A percentile compares a stretch with the other conserved stretches of the same genome.
Conservation (phyloP, 2,888 invertebrate genomes). For the Candidula unifasciata region DNA sequence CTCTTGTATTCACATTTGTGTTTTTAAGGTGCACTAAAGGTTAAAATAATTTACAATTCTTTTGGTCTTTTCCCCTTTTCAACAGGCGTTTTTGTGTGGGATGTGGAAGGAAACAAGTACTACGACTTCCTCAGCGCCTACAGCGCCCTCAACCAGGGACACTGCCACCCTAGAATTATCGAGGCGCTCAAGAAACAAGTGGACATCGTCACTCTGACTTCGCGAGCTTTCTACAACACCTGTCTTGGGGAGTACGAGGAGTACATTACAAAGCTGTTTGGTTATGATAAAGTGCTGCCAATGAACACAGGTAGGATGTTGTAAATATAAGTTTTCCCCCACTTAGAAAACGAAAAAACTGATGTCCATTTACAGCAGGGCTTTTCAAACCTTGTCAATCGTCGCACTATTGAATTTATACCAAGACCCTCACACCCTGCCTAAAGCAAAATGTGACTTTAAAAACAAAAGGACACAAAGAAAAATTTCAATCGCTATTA, state of each 20-base stretch:
- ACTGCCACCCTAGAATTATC: constrained; percentile 92
- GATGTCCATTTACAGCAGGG: too few species aligned
- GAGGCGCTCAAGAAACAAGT: constrained; percentile 79
- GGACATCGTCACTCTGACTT: constrained; percentile 88
- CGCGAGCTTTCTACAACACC: constrained; percentile 94
- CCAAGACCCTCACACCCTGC: too few species aligned
- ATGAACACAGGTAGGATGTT: constrained; percentile 88
- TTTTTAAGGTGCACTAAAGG: too few species aligned
- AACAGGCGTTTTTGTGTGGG: constrained; percentile 92
- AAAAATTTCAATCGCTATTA: too few species aligned
- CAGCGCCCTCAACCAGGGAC: constrained; percentile 95
- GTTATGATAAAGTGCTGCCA: constrained; percentile 92
- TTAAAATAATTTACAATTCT: not conserved
- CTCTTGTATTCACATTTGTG: too few species aligned
- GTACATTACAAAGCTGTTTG: constrained; percentile 89
- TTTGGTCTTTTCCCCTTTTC: constrained; percentile 43
- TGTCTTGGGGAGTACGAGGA: constrained; percentile 91
- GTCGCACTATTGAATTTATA: too few species aligned
- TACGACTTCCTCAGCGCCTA: constrained; percentile 96
- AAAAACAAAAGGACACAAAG: too few species aligned
- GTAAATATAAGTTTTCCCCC: too few species aligned
- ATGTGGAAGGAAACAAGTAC: constrained; percentile 93
- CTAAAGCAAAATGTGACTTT: too few species aligned
- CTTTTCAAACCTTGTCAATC: too few species aligned
- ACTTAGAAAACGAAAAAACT: too few species aligned